A percentile compares a stretch with the other conserved stretches of the same genome.
Conservation (phyloP, 2,113 vertebrate genomes). For the Cichladusa arquata region DNA sequence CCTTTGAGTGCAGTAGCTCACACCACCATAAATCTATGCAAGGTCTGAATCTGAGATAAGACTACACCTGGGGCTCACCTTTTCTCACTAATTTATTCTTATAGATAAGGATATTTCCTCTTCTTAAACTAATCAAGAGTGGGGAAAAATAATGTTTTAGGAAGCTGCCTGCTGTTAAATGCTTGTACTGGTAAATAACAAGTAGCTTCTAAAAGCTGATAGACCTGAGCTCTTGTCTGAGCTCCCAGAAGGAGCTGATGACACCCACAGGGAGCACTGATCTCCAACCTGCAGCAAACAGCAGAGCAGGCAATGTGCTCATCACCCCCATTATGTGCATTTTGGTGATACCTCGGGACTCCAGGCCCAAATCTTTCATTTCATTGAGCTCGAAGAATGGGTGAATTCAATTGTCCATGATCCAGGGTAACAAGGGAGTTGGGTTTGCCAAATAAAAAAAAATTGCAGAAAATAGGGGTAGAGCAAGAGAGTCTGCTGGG, state of each 20-base stretch:
- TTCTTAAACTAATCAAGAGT: not conserved
- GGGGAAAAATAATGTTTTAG: rapidly evolving
- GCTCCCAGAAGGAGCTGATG: not conserved
- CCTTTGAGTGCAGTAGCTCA: not conserved
- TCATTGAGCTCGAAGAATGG: not conserved
- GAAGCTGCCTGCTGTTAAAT: not conserved
- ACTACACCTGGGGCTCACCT: not conserved
- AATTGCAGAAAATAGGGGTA: not conserved
- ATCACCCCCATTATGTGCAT: rapidly evolving
- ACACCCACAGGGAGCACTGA: not conserved
- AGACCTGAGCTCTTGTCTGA: not conserved
- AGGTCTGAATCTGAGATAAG: not conserved
- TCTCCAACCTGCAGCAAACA: not conserved
- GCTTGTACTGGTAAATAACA: not conserved
- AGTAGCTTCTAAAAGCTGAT: not conserved
- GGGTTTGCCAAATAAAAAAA: not conserved
- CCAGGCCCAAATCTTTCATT: not conserved
- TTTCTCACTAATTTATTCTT: not conserved
- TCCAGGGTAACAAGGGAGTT: not conserved
- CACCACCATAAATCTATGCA: rapidly evolving
- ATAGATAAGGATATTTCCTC: not conserved
- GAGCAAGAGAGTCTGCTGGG: not conserved
- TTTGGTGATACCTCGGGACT: not conserved
- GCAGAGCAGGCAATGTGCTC: not conserved
- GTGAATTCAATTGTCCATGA: not conserved